Percentiles rank a stretch among this genome's conserved stretches.
Conservation (phyloP, 2,797 vertebrate genomes). For the Phoebastria nigripes region DNA sequence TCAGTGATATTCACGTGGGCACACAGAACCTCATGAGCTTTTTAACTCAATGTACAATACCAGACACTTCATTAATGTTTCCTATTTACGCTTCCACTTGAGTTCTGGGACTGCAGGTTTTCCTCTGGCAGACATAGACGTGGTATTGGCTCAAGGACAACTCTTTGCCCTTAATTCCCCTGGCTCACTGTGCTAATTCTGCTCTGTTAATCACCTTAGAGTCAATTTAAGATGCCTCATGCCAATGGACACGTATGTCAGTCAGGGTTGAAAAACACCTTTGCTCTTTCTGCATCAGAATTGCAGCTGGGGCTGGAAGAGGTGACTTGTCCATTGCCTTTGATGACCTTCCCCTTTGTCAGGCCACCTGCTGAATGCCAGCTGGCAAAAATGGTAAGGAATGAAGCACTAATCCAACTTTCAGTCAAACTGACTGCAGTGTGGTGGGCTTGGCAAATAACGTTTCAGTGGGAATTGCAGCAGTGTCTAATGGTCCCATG, state of each 20-base stretch:
- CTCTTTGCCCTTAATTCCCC: neutral
- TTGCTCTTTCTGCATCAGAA: neutral
- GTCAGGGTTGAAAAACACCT: neutral
- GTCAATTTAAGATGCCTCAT: neutral
- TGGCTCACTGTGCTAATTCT: slow-evolving; percentile 25
- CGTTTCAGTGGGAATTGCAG: neutral
- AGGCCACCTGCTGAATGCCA: neutral
- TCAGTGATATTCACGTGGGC: accelerated
- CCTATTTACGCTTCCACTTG: neutral
- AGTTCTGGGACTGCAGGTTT: neutral
- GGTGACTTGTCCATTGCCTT: neutral
- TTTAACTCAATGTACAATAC: neutral
- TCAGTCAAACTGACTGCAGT: no score
- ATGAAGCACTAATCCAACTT: neutral
- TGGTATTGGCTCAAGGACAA: neutral
- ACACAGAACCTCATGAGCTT: neutral
- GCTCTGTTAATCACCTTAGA: slow-evolving; percentile 37
- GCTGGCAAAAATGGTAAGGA: neutral
- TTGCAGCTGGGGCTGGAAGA: neutral
- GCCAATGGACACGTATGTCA: neutral
- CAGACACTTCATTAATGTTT: neutral
- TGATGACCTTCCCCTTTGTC: neutral
- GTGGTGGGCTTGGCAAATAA: neutral
- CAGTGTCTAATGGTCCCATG: accelerated
- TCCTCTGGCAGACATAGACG: neutral